phyloP scores from a whole-genome alignment of 2,797 vertebrate genomes.

The Oceanodroma leucorhoa region DNA sequence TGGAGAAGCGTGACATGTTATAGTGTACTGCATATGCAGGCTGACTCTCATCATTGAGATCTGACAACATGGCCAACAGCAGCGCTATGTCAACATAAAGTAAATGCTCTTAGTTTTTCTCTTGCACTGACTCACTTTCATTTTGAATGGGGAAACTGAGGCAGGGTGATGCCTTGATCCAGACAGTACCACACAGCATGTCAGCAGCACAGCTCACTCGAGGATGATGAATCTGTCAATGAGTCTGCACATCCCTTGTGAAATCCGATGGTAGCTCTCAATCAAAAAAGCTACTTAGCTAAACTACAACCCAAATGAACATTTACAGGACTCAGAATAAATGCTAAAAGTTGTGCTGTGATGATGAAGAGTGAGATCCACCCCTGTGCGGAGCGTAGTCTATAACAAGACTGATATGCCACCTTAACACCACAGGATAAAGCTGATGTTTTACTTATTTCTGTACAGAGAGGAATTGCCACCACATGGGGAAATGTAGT shows the following conservation, averaged over 20 bases:
- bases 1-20: not conserved
- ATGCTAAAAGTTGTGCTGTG: not conserved
- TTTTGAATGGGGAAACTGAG: not conserved
- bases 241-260: not conserved
- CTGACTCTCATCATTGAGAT: not conserved
- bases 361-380: not conserved
- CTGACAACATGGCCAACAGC: accelerated
- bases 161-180: not conserved
- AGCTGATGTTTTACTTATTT: not conserved
- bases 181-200: not conserved
- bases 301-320: not conserved
- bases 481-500: not conserved
- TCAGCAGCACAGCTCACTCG: not conserved
- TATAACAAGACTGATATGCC: not conserved
- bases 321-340: not conserved
- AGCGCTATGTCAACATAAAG: not conserved
- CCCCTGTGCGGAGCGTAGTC: accelerated
- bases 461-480: not conserved
- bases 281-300: not conserved
- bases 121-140: not conserved
- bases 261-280: not conserved
- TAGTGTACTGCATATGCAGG: not conserved
- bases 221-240: not conserved
- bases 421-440: not conserved
- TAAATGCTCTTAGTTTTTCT: not conserved